Base-by-base conservation (phyloP, 2,797 vertebrate genomes). In the Lagodon rhomboides region DNA sequence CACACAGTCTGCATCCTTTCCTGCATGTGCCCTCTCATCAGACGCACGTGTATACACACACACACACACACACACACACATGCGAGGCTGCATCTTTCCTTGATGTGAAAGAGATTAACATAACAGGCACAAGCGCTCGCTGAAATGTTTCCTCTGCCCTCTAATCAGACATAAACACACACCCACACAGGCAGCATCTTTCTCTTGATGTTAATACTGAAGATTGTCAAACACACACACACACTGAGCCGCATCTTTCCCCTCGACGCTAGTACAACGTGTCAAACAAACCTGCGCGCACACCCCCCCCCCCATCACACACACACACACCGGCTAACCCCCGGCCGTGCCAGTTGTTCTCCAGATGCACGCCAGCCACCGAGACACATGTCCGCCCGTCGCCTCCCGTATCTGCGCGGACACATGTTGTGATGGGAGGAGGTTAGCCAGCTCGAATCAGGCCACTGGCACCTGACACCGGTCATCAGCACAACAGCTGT, bases 401-500 rank as follows among this genome's bases (percentile, higher is more conserved):
- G 43, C 73, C 77, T 84, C 75, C 46, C 12, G 56, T 84, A 85
- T 89, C 84, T 75, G 76, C 68, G 77, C 77, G 71, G 82, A 91
- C 92, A 89, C 87, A 87, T 91, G 89, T 89, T 87, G 87, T 82
- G 88, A 90, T 80, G 84, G 22, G 51, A 56, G 60, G 84, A 89
- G 90, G 85, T 89, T 80, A 86, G 90, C 92, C 91, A 91, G 89
- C 83, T 85, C 82, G 83, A 88, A 85, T 91, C 88, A 83, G 86
- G 88, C 86, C 90, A 85, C 83, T 91, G 91, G 86, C 91, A 92
- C 91, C 90, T 91, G 91, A 91, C 90, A 73, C 82, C 60, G 82
- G 88, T 84, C 91, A 84, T 91, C 91, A 93, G 74, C 77, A 43
- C 87, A 89, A 67, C 92, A 93, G 91, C 91, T 93, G 93, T 85